Percentiles rank a stretch among this genome's conserved stretches.
These are phyloP conservation scores for Danio aesculapii DNA, from an alignment of 2,797 vertebrate species.

Conservation along the genomic window DNA sequence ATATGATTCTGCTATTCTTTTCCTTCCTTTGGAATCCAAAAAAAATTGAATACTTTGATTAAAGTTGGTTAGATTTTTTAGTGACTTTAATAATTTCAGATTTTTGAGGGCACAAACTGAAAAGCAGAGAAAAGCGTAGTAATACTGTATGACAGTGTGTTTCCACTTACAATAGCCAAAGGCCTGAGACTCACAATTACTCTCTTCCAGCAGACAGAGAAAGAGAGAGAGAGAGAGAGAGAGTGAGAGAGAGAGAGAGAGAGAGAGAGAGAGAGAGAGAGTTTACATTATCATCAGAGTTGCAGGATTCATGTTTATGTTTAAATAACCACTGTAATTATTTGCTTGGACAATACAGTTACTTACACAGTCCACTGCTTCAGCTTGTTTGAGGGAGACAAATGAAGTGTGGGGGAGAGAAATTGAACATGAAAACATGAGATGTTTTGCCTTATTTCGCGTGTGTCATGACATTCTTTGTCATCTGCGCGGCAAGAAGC, in stretches of 20 bases:
- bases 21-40: slow-evolving; percentile 68
- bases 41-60: slow-evolving; percentile 90
- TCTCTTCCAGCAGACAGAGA: slow-evolving; percentile 15
- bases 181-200: slow-evolving; percentile 69
- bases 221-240: slow-evolving; percentile 46
- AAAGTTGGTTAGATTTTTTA: slow-evolving; percentile 94
- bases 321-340: slow-evolving; percentile 71
- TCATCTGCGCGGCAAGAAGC: slow-evolving; percentile 57
- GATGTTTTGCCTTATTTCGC: not conserved
- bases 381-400: slow-evolving; percentile 71
- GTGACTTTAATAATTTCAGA: slow-evolving; percentile 89
- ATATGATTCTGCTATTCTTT: slow-evolving; percentile 28
- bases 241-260: slow-evolving; percentile 43
- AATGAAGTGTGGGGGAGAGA: slow-evolving; percentile 62
- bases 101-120: slow-evolving; percentile 81
- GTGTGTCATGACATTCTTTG: slow-evolving; percentile 61
- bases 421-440: slow-evolving; percentile 56
- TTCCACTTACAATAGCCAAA: slow-evolving; percentile 67
- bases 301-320: slow-evolving; percentile 72
- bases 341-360: slow-evolving; percentile 70
- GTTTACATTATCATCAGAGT: slow-evolving; percentile 64
- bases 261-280: slow-evolving; percentile 40
- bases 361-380: slow-evolving; percentile 63
- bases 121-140: slow-evolving; percentile 70
- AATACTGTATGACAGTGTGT: slow-evolving; percentile 79